Evolutionary conservation across 2,888 invertebrate species (phyloP), one percentile per base, ranked within the genome.

Genomic region (Dastarcus helophoroides): DNA sequence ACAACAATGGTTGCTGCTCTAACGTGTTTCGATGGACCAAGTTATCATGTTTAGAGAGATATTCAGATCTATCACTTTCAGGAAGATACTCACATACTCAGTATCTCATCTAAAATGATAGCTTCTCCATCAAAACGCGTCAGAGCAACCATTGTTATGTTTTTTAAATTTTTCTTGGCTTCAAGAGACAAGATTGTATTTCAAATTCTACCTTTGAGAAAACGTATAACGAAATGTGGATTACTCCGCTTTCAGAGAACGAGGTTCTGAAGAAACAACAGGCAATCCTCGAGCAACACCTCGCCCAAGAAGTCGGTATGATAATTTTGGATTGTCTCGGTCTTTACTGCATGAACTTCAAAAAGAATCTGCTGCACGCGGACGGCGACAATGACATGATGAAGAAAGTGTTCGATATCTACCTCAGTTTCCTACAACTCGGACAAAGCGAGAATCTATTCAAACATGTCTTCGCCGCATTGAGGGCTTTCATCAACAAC

Each of bases 381-480:
- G 71, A 74, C 26, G 76, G 75, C 1, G 80, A 81, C 42, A 82
- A 86, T 44, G 69, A 74, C 2, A 69, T 86, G 12, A 81, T 91
- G 63, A 77, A 78, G 19, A 77, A 82, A 43, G 70, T 93, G 12
- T 84, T 91, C 26, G 79, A 80, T 38, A 79, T 94, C 19, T 89
- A 90, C 56, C 60, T 94, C 30, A 75, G 79, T n/a, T 79, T 91
- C 45, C 67, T 94, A 30, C 83, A 85, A 61, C 71, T 82, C 22
- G 85, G 89, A 2, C 94, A 94, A 55, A 91, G 93, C 25, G 94
- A 95, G 58, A 76, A 73, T 3, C 65, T 95, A 25, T 80, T 90
- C 44, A 80, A 82, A 47, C 94, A 95, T 52, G 77, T 91, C 11
- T 93, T 95, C 58, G 91, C 91, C 2, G 83, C 90, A 0, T 63